Base-by-base conservation (phyloP, 1,140 invertebrate species). In the Diprion similis region DNA sequence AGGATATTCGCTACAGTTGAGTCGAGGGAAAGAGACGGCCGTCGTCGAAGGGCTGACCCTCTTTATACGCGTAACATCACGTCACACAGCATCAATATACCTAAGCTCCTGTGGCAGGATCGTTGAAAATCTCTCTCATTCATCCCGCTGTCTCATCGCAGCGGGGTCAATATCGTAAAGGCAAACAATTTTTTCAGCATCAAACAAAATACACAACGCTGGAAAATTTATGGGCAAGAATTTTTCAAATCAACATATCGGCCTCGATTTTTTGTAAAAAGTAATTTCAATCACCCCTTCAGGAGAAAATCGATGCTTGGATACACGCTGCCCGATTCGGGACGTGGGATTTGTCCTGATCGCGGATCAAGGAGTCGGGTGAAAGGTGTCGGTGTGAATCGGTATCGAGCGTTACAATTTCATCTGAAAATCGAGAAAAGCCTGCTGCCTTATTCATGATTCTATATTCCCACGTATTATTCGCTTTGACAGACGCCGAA, bases 71-170 rank as follows among this genome's bases (percentile, higher is more conserved):
- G 11, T 9, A 17, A 15, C 51, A 13, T 59, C 51, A 17, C 51
- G 51, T 17, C 6, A 59, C n/a, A 59, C 51, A 9, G 51, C 11
- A 59, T 17, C 51, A 59, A 37, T 37, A 37, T 37, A 37, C 24
- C 24, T 37, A 37, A 37, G 9, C 51, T 15, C 51, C 6, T 59
- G 9, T 59, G n/a, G 4, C 51, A 59, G n/a, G 11, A 59, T 59
- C 51, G 51, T 59, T 59, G 51, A 13, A 59, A 59, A 59, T 59
- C 51, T 59, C 51, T 59, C 51, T 59, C 51, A 59, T 59, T 59
- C 51, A 59, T 59, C 51, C 51, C 4, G 11, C 11, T 59, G 51
- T 59, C 51, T 59, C 51, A 0, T 13, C 24, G 24, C 51, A 15
- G 51, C n/a, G 6, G 51, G 51, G n/a, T 59, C 51, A 37, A 37